Evolutionary conservation across 2,888 invertebrate species (phyloP).

Genomic region (Cylloceria caligata): DNA sequence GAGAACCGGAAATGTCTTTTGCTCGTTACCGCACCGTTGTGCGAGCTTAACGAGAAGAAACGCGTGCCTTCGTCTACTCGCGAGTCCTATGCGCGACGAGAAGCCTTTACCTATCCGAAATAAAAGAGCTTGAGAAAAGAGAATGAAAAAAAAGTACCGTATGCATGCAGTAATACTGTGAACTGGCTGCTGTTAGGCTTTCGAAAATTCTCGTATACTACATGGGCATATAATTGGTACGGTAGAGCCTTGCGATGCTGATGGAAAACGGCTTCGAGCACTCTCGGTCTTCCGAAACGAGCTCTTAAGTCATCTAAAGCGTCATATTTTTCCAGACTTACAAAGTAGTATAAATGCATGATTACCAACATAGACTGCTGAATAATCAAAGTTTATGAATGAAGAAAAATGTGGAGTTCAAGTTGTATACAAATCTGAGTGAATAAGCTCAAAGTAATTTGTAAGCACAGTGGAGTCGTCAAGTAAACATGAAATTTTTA

Average conservation of each 20-base stretch:
- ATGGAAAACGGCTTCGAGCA: conserved; percentile 2
- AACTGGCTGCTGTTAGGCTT: conserved; percentile 38
- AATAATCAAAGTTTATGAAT: too few relatives aligned
- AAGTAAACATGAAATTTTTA: too few relatives aligned
- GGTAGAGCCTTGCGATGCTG: not conserved
- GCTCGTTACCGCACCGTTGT: conserved; percentile 69
- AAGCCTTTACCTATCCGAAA: conserved; percentile 53
- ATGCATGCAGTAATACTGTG: conserved; percentile 18
- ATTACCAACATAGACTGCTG: not conserved
- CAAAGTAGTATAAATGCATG: not conserved
- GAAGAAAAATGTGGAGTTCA: too few relatives aligned
- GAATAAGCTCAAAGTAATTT: too few relatives aligned
- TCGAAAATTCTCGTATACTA: conserved; percentile 30
- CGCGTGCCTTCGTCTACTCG: conserved; percentile 50
- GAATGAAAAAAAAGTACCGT: conserved; percentile 45
- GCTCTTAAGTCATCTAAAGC: not conserved
- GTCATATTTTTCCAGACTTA: not conserved
- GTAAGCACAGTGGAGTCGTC: too few relatives aligned
- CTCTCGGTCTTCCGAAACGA: conserved; percentile 5
- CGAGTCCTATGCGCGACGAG: conserved; percentile 8
- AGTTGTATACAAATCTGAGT: too few relatives aligned
- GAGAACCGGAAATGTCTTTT: conserved; percentile 73
- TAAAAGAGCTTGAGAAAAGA: conserved; percentile 57
- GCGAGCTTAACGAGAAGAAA: conserved; percentile 76
- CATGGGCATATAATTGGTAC: not conserved